Evolutionary conservation across 2,113 vertebrate genomes (phyloP).

Genomic region (Eulemur macaco): DNA sequence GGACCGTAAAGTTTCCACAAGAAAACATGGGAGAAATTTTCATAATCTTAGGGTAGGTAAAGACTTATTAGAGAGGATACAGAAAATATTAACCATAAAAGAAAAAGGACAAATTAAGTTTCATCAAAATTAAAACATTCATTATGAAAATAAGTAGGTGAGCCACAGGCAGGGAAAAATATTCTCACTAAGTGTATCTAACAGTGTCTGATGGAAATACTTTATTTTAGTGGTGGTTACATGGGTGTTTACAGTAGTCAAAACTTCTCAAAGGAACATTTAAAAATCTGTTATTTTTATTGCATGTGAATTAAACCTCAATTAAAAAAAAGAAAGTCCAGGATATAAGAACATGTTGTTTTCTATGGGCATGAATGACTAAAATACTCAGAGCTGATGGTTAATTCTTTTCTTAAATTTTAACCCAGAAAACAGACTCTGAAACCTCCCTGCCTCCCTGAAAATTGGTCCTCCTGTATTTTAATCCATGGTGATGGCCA

Average conservation of each 20-base stretch:
- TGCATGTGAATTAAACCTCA: constrained; percentile 23
- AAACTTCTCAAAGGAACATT: constrained; percentile 13
- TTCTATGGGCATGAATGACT: neutral
- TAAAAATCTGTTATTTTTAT: constrained; percentile 43
- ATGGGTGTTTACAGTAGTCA: neutral
- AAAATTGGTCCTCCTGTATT: neutral
- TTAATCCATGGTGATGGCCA: neutral
- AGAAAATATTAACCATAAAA: constrained; percentile 33
- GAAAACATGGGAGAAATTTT: neutral
- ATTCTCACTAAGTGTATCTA: neutral
- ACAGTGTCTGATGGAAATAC: neutral
- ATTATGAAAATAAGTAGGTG: constrained; percentile 32
- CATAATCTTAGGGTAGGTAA: neutral
- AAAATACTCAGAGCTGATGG: neutral
- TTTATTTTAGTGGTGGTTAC: neutral
- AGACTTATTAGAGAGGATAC: constrained; percentile 39
- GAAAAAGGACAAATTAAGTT: neutral
- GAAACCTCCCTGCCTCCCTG: accelerated
- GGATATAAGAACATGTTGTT: neutral
- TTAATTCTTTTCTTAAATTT: constrained; percentile 28
- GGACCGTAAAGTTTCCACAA: neutral
- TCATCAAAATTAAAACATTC: constrained; percentile 23
- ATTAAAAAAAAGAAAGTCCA: neutral
- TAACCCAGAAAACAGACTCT: neutral
- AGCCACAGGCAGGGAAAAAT: neutral